Evolutionary conservation across 2,113 vertebrate genomes (phyloP).

Genomic region (Erythrocebus patas): DNA sequence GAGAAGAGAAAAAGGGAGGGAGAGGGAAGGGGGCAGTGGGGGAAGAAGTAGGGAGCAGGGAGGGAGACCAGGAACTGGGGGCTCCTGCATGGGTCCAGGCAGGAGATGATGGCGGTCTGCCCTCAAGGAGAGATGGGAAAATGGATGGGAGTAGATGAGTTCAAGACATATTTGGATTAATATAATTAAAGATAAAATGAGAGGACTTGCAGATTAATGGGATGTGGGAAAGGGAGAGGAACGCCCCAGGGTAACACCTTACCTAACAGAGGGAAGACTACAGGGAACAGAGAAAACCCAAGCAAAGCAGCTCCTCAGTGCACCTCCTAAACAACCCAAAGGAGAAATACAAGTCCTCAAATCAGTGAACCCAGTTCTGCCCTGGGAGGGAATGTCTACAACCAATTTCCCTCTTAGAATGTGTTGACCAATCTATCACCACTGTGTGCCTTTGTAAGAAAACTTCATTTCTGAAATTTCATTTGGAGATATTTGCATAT

Average conservation of each 20-base stretch:
- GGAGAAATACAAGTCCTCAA: neutral
- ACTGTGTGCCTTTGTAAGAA: neutral
- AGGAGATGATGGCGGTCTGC: neutral
- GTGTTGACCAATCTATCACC: neutral
- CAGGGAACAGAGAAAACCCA: neutral
- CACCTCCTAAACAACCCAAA: neutral
- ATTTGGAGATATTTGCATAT: neutral
- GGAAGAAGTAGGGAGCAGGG: neutral
- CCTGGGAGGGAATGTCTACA: neutral
- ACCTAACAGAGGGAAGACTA: neutral
- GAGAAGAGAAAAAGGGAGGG: neutral
- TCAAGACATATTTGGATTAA: neutral
- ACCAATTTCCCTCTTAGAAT: neutral
- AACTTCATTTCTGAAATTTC: neutral
- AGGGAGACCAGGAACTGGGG: neutral
- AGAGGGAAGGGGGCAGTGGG: neutral
- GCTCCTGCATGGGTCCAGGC: accelerated
- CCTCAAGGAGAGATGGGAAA: neutral
- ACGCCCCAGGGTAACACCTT: neutral
- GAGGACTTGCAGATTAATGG: neutral
- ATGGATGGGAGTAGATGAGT: accelerated
- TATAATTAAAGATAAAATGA: neutral
- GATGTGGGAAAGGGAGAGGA: neutral
- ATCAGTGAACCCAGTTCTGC: neutral
- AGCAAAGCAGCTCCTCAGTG: neutral